Conservation (phyloP, 2,797 vertebrate species). For the Cynopterus sphinx region DNA sequence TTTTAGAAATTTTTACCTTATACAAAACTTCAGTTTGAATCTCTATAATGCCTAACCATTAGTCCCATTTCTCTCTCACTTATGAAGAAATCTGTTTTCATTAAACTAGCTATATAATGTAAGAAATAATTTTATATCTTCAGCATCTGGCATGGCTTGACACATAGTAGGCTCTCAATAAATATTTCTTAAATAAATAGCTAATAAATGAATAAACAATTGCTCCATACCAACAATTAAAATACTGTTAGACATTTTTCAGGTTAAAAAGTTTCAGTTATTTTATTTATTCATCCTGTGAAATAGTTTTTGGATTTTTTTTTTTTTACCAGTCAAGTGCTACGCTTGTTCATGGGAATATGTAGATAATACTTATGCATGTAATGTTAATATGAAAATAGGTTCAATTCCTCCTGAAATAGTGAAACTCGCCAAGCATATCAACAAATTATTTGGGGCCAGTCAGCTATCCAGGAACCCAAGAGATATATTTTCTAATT, state of each 20-base stretch:
- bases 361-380: not conserved
- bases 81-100: not conserved
- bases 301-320: not conserved
- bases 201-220: not conserved
- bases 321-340: not conserved
- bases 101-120: not conserved
- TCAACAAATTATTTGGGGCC: not conserved
- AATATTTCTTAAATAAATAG: not conserved
- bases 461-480: not conserved
- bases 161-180: not conserved
- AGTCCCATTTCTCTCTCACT: not conserved
- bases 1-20: not conserved
- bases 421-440: not conserved
- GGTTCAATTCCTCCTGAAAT: not conserved
- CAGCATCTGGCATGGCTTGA: not conserved
- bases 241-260: not conserved
- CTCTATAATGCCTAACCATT: not conserved
- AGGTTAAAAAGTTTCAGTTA: constrained; percentile 7
- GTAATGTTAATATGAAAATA: not conserved
- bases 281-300: not conserved
- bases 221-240: not conserved
- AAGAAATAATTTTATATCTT: not conserved
- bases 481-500: not conserved
- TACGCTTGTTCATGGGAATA: not conserved
- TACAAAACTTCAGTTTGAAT: not conserved